Evolutionary conservation across 2,113 vertebrate genomes (phyloP), one percentile per base, ranked within the genome.

Genomic region (Tachuris rubrigastra): DNA sequence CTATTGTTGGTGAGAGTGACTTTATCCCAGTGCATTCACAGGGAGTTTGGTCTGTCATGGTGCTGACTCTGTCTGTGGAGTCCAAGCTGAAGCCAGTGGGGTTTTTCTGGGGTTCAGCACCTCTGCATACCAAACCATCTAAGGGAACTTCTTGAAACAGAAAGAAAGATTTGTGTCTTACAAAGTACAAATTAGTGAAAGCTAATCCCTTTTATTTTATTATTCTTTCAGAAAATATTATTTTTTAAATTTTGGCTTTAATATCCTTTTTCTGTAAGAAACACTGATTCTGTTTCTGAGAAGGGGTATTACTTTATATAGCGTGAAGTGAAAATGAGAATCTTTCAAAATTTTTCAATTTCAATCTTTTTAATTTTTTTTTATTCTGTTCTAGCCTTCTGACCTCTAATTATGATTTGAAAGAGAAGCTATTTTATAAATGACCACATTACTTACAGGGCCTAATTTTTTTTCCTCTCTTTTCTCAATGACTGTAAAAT

Each of bases 361-460:
- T 94, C 30, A 86, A 12, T 42, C 5, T 85, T 87, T 53, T 35
- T n/a, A 3, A 22, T 37, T n/a, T 22, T 84, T 79, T 68, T 72
- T 63, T 14, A 39, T 41, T 23, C 65, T 46, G 1, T 44, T 87
- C 50, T 66, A 82, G 33, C 27, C 68, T 91, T 89, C 80, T 83
- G 74, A 94, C 62, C 39, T 73, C 68, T 87, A 85, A 83, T 89
- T 82, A 87, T 23, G 59, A 73, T 83, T 80, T 91, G 89, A 92
- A 89, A 91, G 21, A 78, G 47, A 94, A 93, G 27, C 9, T 68
- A 76, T 49, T 79, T 92, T 71, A 62, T 63, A 94, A 96, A 89
- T 60, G 35, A 77, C 44, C 62, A 87, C n/a, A 56, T 59, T 85
- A 87, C 63, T 81, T 71, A 65, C 33, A 78, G 65, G 33, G 89